Percentiles rank a stretch among this genome's conserved stretches.
Evolutionary conservation across 2,113 vertebrate species (phyloP).

Genomic region (Ovibos moschatus): DNA sequence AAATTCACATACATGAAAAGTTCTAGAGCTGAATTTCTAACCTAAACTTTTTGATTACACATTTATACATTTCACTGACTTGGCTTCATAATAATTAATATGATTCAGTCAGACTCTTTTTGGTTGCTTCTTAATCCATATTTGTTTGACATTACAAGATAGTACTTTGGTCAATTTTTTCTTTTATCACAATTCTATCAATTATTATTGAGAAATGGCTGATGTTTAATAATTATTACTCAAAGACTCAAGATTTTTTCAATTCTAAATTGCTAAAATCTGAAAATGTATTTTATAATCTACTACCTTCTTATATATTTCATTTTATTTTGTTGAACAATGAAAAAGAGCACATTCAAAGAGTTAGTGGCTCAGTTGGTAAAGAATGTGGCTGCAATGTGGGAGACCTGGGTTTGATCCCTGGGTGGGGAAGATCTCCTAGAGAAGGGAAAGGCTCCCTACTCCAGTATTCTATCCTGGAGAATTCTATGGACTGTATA

Average conservation of each 20-base stretch:
- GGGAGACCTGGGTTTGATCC: background rate
- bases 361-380: background rate
- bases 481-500: background rate
- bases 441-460: background rate
- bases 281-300: background rate
- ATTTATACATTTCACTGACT: background rate
- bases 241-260: background rate
- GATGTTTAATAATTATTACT: background rate
- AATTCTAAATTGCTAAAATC: background rate
- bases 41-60: background rate
- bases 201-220: background rate
- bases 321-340: background rate
- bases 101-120: background rate
- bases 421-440: background rate
- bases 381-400: background rate
- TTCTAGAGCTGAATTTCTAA: background rate
- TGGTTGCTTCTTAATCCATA: background rate
- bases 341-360: background rate
- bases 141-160: background rate
- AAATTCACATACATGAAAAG: background rate
- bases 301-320: background rate
- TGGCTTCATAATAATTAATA: background rate
- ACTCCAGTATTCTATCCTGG: background rate
- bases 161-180: background rate
- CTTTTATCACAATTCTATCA: background rate